Base-by-base conservation (phyloP, 2,797 vertebrate species). In the Prunella strophiata region DNA sequence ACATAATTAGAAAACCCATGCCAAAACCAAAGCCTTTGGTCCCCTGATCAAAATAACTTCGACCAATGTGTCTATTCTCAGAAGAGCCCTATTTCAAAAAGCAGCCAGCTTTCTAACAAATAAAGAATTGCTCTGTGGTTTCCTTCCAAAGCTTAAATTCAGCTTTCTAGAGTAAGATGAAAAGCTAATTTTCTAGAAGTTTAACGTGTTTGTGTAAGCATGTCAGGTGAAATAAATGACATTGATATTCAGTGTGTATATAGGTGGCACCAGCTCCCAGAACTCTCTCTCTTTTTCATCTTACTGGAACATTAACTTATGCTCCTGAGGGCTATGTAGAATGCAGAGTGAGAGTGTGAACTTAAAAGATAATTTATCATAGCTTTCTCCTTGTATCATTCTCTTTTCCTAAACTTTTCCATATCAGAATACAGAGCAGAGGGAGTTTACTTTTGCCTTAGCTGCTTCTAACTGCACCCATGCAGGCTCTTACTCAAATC, bases 101-200 rank as follows among this genome's bases (percentile, higher is more conserved):
- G 92, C 87, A 85, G 91, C 85, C 88, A 94, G 91, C 93, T 95
- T 96, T 97, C 94, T 91, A 96, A 94, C 95, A 97, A 94, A 93
- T 91, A 97, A 96, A 97, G 95, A 92, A 97, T 91, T 94, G 86
- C 85, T 83, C 79, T 51, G 72, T 66, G 82, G 54, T 90, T 96
- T 94, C 93, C 94, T 95, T 97, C 82, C 73, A 94, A 94, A 94
- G 89, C 91, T 97, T 90, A 86, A 91, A 91, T 93, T 85, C 89
- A 72, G 87, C 89, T 94, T 97, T 94, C 92, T 85, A 91, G 93
- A 95, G 93, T 82, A 97, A 97, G 94, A 96, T 84, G 95, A 94
- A 97, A 97, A 96, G 96, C 92, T 96, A 93, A 96, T 96, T 96
- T 97, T 97, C 96, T 87, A 95, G 89, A 88, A 91, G 75, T 95